phyloP scores from a whole-genome alignment of 2,888 invertebrate genomes.

The Halocaridina rubra region DNA sequence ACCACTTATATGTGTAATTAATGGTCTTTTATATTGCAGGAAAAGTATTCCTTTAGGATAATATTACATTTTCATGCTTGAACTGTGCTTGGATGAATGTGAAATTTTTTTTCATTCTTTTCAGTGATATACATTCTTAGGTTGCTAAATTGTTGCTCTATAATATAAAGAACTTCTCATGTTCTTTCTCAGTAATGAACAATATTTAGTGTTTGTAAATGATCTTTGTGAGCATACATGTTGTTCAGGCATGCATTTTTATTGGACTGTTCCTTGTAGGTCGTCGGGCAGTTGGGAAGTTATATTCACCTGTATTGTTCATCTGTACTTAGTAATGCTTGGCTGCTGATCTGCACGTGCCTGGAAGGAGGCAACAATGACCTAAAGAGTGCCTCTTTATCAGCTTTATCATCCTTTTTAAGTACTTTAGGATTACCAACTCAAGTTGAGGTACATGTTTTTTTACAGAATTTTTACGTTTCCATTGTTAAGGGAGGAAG shows the following conservation, averaged over 20 bases:
- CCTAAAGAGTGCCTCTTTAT: slow-evolving; percentile 33
- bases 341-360: slow-evolving; percentile 34
- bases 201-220: not conserved
- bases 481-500: no score
- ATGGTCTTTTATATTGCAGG: no score
- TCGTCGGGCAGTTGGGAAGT: slow-evolving; percentile 28
- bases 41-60: no score
- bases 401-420: slow-evolving; percentile 17
- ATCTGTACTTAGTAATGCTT: slow-evolving; percentile 13
- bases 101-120: not conserved
- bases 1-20: no score
- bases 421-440: slow-evolving; percentile 27
- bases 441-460: no score
- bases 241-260: not conserved
- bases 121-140: not conserved
- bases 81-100: no score
- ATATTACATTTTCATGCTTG: no score
- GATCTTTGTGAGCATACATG: not conserved
- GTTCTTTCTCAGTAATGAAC: not conserved
- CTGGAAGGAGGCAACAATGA: slow-evolving; percentile 34
- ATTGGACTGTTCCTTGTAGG: not conserved
- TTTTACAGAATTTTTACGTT: no score
- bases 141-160: not conserved
- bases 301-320: slow-evolving; percentile 8
- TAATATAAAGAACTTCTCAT: not conserved